Evolutionary conservation across 2,797 vertebrate species (phyloP).

Genomic region (Malurus splendens): DNA sequence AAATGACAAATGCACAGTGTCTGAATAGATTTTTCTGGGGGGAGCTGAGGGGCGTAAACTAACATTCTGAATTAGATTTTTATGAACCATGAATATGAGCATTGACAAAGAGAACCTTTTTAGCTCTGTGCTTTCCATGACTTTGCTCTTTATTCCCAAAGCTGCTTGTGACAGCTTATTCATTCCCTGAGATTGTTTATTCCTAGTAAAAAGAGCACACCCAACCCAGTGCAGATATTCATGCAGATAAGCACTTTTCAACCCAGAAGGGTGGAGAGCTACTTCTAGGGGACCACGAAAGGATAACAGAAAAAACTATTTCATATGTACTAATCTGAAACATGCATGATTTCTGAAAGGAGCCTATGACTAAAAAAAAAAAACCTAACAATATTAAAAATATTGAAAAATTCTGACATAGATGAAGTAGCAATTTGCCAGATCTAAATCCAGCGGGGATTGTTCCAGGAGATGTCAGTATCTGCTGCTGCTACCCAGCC

Average conservation of each 20-base stretch:
- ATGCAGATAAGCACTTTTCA: not conserved
- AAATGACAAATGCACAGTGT: not conserved
- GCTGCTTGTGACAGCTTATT: not conserved
- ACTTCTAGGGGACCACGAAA: not conserved
- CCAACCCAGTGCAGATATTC: not conserved
- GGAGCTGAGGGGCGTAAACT: not conserved
- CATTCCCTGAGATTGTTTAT: not conserved
- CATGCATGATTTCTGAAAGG: not conserved
- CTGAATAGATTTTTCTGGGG: not conserved
- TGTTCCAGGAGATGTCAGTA: not conserved
- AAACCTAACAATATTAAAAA: not conserved
- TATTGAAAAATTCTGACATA: not conserved
- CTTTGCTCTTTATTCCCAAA: slow-evolving; percentile 7
- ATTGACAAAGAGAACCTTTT: not conserved
- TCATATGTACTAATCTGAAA: not conserved
- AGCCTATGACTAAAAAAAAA: not conserved
- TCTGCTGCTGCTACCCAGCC: not conserved
- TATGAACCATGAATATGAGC: not conserved
- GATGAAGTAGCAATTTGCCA: not conserved
- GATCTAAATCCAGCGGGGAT: not conserved
- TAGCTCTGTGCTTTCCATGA: not conserved
- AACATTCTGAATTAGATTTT: slow-evolving; percentile 2
- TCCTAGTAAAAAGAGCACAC: slow-evolving; percentile 8
- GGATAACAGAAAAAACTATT: not conserved
- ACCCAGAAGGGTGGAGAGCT: not conserved